A percentile compares a stretch with the other conserved stretches of the same genome.
Evolutionary conservation across 2,113 vertebrate species (phyloP).

Genomic region (Coturnix japonica): DNA sequence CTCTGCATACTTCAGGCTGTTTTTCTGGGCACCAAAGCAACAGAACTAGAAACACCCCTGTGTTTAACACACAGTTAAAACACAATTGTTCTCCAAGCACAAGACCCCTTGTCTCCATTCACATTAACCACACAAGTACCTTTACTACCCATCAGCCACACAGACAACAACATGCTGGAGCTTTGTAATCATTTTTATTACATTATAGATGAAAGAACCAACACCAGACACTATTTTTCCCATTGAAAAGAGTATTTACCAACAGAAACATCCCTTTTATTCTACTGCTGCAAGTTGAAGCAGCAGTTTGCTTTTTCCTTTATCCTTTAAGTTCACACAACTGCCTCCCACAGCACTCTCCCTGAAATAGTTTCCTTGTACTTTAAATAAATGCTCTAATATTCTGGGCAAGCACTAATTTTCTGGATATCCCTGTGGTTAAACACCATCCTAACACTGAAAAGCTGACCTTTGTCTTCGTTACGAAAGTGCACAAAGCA

Average conservation of each 20-base stretch:
- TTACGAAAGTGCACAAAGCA: neutral
- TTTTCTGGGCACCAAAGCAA: neutral
- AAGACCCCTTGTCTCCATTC: neutral
- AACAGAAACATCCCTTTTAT: neutral
- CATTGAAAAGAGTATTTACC: fast-evolving
- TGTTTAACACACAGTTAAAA: neutral
- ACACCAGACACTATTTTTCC: neutral
- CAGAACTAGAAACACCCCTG: neutral
- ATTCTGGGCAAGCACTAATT: neutral
- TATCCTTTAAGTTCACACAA: neutral
- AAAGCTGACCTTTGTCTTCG: neutral
- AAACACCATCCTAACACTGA: neutral
- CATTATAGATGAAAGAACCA: neutral
- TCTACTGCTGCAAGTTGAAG: neutral
- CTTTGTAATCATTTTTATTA: neutral
- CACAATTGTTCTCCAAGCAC: neutral
- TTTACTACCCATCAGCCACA: no score
- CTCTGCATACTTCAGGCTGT: neutral
- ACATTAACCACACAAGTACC: neutral
- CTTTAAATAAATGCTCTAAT: neutral
- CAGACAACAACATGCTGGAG: no score
- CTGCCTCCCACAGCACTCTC: neutral
- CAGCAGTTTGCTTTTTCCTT: neutral
- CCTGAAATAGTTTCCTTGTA: neutral
- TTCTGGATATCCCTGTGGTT: neutral